Percentiles rank a stretch among this genome's conserved stretches.
These are phyloP conservation scores for Oncorhynchus kisutch DNA, from an alignment of 2,113 vertebrate species.

Conservation along the genomic window DNA sequence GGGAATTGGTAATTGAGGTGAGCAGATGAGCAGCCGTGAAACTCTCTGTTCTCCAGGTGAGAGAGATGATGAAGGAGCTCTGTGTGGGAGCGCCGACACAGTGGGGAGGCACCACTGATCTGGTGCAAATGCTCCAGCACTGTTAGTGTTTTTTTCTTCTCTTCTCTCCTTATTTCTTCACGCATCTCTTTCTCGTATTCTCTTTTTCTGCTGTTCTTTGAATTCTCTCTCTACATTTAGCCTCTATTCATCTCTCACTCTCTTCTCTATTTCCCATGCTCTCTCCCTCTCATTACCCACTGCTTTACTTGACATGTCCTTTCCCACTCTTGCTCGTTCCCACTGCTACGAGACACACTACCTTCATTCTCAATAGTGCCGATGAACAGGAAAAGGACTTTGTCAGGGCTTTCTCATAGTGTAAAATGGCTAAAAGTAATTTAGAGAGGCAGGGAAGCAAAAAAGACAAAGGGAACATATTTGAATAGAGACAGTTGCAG, in stretches of 20 bases:
- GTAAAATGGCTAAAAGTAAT: too few species aligned
- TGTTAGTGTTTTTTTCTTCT: background rate
- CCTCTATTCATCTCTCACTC: background rate
- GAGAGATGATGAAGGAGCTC: slow-evolving; percentile 15
- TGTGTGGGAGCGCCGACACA: background rate
- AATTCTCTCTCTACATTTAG: background rate
- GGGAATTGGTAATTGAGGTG: slow-evolving; percentile 21
- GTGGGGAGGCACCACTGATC: too few species aligned
- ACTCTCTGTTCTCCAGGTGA: slow-evolving; percentile 41
- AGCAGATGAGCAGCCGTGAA: slow-evolving; percentile 40
- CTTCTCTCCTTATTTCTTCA: background rate
- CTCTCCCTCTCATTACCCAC: background rate
- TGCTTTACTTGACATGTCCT: background rate
- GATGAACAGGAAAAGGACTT: too few species aligned
- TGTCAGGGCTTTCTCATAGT: too few species aligned
- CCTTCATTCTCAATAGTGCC: too few species aligned
- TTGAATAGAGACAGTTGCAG: background rate
- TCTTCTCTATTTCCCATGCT: background rate
- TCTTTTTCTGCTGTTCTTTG: background rate
- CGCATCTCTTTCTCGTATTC: background rate
- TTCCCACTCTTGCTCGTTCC: too few species aligned
- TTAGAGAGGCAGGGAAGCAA: too few species aligned
- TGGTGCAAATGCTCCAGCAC: background rate
- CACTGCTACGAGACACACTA: too few species aligned
- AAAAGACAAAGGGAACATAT: too few species aligned